Conservation (phyloP, 2,113 vertebrate genomes). For the Zosterops borbonicus region DNA sequence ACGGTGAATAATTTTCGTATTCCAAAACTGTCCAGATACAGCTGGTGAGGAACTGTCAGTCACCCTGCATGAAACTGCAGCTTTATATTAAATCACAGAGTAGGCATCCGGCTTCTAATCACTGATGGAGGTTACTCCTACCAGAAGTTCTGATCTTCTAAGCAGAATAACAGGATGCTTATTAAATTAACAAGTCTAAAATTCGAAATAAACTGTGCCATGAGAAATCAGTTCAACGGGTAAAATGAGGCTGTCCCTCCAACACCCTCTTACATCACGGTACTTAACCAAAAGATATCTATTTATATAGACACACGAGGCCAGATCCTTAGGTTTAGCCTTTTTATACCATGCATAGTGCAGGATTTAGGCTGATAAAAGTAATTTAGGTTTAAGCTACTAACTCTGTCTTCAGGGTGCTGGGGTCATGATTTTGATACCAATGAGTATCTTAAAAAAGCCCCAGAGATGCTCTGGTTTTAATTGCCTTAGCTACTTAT, state of each 20-base stretch:
- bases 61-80: not conserved
- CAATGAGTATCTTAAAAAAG: not conserved
- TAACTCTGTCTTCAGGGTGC: not conserved
- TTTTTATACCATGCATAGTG: not conserved
- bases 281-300: not conserved
- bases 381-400: conserved; percentile 26
- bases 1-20: not conserved
- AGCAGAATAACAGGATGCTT: not conserved
- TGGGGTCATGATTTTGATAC: conserved; percentile 1
- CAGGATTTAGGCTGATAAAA: not conserved
- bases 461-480: conserved; percentile 6
- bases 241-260: not conserved
- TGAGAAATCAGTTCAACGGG: not conserved
- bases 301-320: not conserved
- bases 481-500: conserved; percentile 36
- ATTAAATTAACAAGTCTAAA: not conserved
- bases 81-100: not conserved
- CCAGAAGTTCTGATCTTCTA: not conserved
- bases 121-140: not conserved
- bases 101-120: not conserved
- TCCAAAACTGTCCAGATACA: not conserved
- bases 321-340: not conserved
- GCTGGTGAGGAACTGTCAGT: not conserved
- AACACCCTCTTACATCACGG: not conserved
- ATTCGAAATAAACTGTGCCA: not conserved